phyloP scores from a whole-genome alignment of 2,888 invertebrate species.

The Cephus runcator region DNA sequence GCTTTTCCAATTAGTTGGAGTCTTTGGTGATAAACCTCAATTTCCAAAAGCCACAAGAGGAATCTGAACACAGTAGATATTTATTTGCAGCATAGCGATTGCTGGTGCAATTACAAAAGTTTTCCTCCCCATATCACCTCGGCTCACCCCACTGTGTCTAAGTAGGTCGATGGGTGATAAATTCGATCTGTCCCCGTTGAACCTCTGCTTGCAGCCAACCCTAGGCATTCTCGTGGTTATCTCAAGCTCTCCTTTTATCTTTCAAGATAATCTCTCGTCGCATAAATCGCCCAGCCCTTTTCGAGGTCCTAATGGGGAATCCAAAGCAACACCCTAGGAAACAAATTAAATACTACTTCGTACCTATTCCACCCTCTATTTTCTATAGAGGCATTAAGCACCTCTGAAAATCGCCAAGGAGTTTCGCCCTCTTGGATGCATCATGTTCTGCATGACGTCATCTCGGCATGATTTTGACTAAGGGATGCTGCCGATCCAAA shows the following conservation, averaged over 20 bases:
- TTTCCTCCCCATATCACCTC: constrained; percentile 17
- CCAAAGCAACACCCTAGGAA: constrained; percentile 37
- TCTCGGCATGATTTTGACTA: not conserved
- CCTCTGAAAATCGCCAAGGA: not conserved
- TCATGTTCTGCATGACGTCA: not conserved
- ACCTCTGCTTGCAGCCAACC: not conserved
- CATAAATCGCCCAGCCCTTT: constrained; percentile 47
- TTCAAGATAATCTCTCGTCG: constrained; percentile 45
- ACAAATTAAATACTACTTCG: constrained; percentile 46
- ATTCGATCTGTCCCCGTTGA: constrained; percentile 38
- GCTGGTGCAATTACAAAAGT: constrained; percentile 53
- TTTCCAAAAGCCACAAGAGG: not conserved
- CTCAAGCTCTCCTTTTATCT: constrained; percentile 42
- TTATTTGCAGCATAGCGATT: constrained; percentile 8
- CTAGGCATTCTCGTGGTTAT: constrained; percentile 29
- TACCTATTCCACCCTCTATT: not conserved
- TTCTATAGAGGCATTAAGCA: not conserved
- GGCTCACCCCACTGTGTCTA: constrained; percentile 15
- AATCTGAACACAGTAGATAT: not conserved
- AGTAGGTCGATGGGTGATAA: constrained; percentile 56
- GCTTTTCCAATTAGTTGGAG: not conserved
- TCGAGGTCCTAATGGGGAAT: constrained; percentile 42
- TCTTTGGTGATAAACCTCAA: not conserved
- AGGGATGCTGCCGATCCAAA: not conserved
- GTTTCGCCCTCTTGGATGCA: not conserved